Evolutionary conservation across 1,140 invertebrate species (phyloP).

Genomic region (Dufourea novaeangliae): DNA sequence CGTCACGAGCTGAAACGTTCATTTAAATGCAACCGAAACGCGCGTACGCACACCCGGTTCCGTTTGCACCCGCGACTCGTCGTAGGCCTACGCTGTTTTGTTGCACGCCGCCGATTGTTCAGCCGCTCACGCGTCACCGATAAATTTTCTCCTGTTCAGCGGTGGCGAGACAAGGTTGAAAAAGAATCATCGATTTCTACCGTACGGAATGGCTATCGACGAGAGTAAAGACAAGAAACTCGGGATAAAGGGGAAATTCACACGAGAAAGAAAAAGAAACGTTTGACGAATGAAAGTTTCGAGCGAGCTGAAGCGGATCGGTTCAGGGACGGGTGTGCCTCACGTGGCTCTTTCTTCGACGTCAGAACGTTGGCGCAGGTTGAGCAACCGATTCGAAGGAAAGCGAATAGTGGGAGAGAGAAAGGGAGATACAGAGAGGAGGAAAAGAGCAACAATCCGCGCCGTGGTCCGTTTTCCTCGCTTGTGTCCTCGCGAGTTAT

Average conservation of each 20-base stretch:
- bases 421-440: background rate
- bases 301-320: background rate
- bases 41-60: background rate
- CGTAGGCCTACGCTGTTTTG: background rate
- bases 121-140: background rate
- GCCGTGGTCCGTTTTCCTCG: background rate
- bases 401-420: background rate
- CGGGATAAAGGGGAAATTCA: too few relatives aligned
- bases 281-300: background rate
- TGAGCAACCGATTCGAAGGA: constrained; percentile 35
- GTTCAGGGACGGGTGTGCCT: background rate
- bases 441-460: background rate
- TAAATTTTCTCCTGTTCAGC: background rate
- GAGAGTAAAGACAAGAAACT: too few relatives aligned
- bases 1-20: background rate
- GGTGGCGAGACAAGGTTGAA: too few relatives aligned
- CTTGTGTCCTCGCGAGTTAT: constrained; percentile 3
- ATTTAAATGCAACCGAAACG: constrained; percentile 17
- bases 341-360: background rate
- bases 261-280: too few relatives aligned
- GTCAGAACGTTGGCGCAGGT: background rate
- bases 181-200: too few relatives aligned
- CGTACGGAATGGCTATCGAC: too few relatives aligned
- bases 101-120: background rate
- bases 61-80: background rate